These are phyloP conservation scores for Lasioglossum vierecki DNA, from an alignment of 2,888 invertebrate species.

Conservation along the genomic window DNA sequence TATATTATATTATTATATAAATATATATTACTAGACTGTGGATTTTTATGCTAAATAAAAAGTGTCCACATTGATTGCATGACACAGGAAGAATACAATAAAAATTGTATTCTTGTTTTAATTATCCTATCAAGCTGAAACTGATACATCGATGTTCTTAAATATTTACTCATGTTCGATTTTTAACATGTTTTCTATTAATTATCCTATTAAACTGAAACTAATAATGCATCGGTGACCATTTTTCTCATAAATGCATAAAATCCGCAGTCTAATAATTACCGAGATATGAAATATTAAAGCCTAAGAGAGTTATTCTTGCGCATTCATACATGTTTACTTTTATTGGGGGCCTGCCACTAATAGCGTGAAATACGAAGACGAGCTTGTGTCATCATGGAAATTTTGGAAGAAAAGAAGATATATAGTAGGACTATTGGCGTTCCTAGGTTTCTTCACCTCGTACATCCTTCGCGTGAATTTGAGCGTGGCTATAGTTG, in stretches of 20 bases:
- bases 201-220: no score
- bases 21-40: background rate
- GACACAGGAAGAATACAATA: no score
- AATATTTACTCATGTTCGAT: no score
- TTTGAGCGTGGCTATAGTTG: slow-evolving; percentile 96
- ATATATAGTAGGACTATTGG: slow-evolving; percentile 90
- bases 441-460: slow-evolving; percentile 94
- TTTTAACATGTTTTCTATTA: no score
- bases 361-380: slow-evolving; percentile 66
- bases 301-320: background rate
- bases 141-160: no score
- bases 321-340: background rate
- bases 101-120: no score
- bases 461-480: slow-evolving; percentile 94
- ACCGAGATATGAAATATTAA: background rate
- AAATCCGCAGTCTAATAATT: background rate
- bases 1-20: no score
- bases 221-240: no score
- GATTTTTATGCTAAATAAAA: no score
- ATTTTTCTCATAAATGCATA: no score
- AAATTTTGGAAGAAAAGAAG: slow-evolving; percentile 90
- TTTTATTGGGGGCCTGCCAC: background rate
- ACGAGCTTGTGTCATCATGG: slow-evolving; percentile 85
- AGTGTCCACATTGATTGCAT: no score
- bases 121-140: no score